Evolutionary conservation across 2,888 invertebrate genomes (phyloP).

Genomic region (Euphydryas editha): DNA sequence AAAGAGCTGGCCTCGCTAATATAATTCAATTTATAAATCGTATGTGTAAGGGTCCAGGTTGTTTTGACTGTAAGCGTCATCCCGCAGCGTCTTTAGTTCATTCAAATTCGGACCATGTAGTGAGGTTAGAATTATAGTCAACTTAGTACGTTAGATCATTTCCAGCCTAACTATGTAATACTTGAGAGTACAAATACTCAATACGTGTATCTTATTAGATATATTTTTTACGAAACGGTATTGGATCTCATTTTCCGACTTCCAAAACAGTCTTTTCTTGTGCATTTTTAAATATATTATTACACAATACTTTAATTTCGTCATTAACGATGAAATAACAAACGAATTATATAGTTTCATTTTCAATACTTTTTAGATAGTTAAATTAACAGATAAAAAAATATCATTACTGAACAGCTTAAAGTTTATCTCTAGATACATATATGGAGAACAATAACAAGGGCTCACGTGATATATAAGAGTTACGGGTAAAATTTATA

Average conservation of each 20-base stretch:
- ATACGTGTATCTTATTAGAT: constrained; percentile 33
- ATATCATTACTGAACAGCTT: constrained; percentile 12
- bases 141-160: constrained; percentile 68
- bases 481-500: constrained; percentile 5
- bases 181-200: constrained; percentile 65
- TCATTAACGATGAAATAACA: constrained; percentile 27
- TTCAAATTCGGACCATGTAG: constrained; percentile 74
- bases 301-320: constrained; percentile 22
- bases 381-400: constrained; percentile 36
- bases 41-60: constrained; percentile 49
- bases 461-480: constrained; percentile 5
- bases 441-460: constrained; percentile 11
- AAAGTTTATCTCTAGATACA: constrained; percentile 11
- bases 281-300: constrained; percentile 25
- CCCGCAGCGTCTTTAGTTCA: constrained; percentile 52
- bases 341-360: constrained; percentile 41
- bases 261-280: constrained; percentile 20
- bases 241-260: constrained; percentile 21
- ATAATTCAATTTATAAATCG: constrained; percentile 51
- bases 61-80: constrained; percentile 42
- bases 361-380: constrained; percentile 36
- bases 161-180: constrained; percentile 58
- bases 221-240: constrained; percentile 18
- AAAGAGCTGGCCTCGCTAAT: constrained; percentile 64
- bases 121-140: constrained; percentile 61